Evolutionary conservation across 2,888 invertebrate genomes (phyloP).

Genomic region (Thyatira batis): DNA sequence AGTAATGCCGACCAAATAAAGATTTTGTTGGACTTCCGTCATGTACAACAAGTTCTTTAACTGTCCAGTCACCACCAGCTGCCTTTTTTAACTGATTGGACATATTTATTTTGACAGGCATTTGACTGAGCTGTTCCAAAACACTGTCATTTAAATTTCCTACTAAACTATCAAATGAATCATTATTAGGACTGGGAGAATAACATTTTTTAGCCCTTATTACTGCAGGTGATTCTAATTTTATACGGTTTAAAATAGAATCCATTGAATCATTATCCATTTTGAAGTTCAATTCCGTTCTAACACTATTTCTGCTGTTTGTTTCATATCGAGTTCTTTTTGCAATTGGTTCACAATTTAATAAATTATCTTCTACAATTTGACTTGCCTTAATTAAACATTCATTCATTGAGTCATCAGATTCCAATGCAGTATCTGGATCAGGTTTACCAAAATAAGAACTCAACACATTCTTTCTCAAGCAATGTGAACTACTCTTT

Average conservation of each 20-base stretch:
- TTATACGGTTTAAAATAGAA: conserved; percentile 63
- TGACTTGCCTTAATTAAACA: conserved; percentile 75
- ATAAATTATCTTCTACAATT: conserved; percentile 69
- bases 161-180: conserved; percentile 74
- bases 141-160: conserved; percentile 74
- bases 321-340: conserved; percentile 46
- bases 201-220: conserved; percentile 51
- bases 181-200: conserved; percentile 63
- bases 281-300: conserved; percentile 43
- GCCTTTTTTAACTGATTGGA: conserved; percentile 25
- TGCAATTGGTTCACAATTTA: conserved; percentile 40
- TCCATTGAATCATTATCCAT: conserved; percentile 71
- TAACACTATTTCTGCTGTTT: conserved; percentile 25
- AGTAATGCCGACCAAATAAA: conserved; percentile 65
- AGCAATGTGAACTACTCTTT: conserved; percentile 52
- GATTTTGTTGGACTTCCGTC: conserved; percentile 57
- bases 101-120: conserved; percentile 48
- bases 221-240: conserved; percentile 60
- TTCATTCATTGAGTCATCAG: conserved; percentile 79
- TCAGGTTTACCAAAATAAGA: conserved; percentile 69
- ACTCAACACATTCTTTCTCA: conserved; percentile 71
- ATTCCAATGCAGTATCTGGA: conserved; percentile 65
- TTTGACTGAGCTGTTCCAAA: conserved; percentile 67
- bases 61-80: conserved; percentile 45
- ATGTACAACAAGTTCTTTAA: conserved; percentile 54